Percentiles rank a stretch among this genome's conserved stretches.
Evolutionary conservation across 53 echinoderm and acorn worm species (phyloP).

Genomic region (Echinarachnius parma): DNA sequence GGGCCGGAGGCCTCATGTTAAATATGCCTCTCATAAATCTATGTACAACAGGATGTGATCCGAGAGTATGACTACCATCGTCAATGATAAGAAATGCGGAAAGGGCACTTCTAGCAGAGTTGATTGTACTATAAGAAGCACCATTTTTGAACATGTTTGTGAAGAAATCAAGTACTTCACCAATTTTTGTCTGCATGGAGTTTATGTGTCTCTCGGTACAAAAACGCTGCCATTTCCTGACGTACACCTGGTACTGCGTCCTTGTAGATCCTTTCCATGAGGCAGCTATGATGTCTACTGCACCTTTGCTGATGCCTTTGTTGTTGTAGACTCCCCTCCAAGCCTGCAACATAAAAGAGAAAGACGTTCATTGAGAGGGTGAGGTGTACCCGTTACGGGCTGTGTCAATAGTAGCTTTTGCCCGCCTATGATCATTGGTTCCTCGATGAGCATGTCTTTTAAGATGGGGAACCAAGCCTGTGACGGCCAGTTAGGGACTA

Average conservation of each 20-base stretch:
- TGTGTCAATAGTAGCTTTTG: conserved; percentile 1
- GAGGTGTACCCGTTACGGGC: conserved; percentile 23
- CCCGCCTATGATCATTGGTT: neutral
- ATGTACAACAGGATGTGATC: conserved; percentile 22
- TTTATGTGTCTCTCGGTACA: conserved; percentile 4
- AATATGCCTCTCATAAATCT: conserved; percentile 34
- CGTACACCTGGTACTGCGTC: conserved; percentile 34
- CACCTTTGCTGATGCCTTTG: neutral
- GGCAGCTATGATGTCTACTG: conserved; percentile 22
- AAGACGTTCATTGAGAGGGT: conserved; percentile 24
- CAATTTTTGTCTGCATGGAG: conserved; percentile 1
- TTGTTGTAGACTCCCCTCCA: conserved; percentile 16
- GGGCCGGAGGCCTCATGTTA: conserved; percentile 11
- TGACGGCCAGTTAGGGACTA: conserved; percentile 54
- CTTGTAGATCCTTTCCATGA: conserved; percentile 39
- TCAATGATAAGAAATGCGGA: conserved; percentile 5
- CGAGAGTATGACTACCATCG: conserved; percentile 2
- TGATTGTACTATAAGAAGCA: conserved; percentile 35
- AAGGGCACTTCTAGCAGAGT: conserved; percentile 36
- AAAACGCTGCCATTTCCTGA: conserved; percentile 31
- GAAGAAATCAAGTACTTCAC: conserved; percentile 35
- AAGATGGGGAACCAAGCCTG: conserved; percentile 50
- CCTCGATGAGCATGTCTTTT: neutral
- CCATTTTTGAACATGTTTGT: conserved; percentile 6
- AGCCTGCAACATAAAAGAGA: conserved; percentile 35